These are phyloP conservation scores for Hippocampus kuda DNA, from an alignment of 2,797 vertebrate genomes.

Conservation along the genomic window DNA sequence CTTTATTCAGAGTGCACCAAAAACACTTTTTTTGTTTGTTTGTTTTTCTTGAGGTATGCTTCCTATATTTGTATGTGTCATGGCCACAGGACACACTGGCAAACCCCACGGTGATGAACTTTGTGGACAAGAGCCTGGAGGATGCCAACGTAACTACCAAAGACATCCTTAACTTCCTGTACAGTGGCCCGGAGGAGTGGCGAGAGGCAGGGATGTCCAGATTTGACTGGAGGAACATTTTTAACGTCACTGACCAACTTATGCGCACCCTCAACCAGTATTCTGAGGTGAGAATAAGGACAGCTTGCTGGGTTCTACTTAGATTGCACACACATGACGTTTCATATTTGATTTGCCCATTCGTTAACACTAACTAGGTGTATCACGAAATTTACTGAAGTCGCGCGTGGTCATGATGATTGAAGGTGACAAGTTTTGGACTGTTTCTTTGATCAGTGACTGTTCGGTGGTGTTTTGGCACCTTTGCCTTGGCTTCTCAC, in stretches of 20 bases:
- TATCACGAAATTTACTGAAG: not conserved
- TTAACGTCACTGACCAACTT: slow-evolving; percentile 68
- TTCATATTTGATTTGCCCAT: too few relatives aligned
- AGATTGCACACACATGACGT: too few relatives aligned
- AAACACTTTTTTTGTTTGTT: too few relatives aligned
- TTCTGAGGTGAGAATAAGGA: slow-evolving; percentile 67
- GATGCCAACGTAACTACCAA: slow-evolving; percentile 66
- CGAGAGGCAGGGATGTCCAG: slow-evolving; percentile 52
- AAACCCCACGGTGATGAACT: slow-evolving; percentile 78
- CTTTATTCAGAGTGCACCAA: too few relatives aligned
- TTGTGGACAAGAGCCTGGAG: slow-evolving; percentile 71
- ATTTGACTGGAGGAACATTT: slow-evolving; percentile 84
- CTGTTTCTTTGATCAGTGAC: not conserved
- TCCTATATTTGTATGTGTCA: not conserved
- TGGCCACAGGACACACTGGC: slow-evolving; percentile 73
- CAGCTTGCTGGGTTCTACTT: not conserved
- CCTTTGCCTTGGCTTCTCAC: too few relatives aligned
- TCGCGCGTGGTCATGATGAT: not conserved
- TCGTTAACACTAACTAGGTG: too few relatives aligned
- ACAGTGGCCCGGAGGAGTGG: slow-evolving; percentile 59
- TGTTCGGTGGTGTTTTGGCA: not conserved
- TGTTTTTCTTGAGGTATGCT: not conserved
- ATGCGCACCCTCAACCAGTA: slow-evolving; percentile 74
- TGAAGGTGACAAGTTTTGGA: not conserved
- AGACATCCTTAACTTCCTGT: slow-evolving; percentile 81